Evolutionary conservation across 2,113 vertebrate species (phyloP), one percentile per base, ranked within the genome.

Genomic region (Sapayoa aenigma): DNA sequence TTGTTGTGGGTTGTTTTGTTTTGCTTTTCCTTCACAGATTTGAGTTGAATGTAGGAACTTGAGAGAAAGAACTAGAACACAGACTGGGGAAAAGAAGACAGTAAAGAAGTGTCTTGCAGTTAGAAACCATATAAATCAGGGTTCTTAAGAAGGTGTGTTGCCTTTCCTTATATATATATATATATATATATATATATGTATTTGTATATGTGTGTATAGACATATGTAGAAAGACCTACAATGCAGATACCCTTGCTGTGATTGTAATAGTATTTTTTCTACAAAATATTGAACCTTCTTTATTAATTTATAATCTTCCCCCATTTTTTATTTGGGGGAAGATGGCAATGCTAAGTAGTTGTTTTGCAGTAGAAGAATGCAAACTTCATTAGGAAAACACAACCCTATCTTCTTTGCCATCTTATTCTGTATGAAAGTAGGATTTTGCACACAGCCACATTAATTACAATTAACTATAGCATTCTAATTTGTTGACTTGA

Each of bases 401-500:
- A 90, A 75, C 87, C 76, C 60, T 83, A 72, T 96, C 90, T 77
- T 93, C 72, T 68, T 81, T 94, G 76, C 80, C 33, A 65, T 96
- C 93, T 78, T 75, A 52, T 23, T 88, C 55, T 81, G 75, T 60
- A 68, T 91, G 80, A 71, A 78, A 96, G 73, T 53, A 84, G 88
- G 77, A 68, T 84, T 96, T 89, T 93, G 78, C 27, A 53, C 44
- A 35, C 33, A 92, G 60, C 76, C 78, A 62, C 84, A 87, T 97
- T 92, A 95, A 92, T 94, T 96, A 81, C 46, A 82, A 94, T 96
- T 97, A 93, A 87, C 50, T 77, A 44, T 74, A 89, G 76, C 74
- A 75, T 94, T 94, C 50, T 93, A 89, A 87, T 95, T 93, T 84
- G 76, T 91, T 96, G 88, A 85, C 80, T 96, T 90, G 92, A 91